A percentile compares a stretch with the other conserved stretches of the same genome.
Evolutionary conservation across 2,113 vertebrate species (phyloP).

Genomic region (Burhinus oedicnemus): DNA sequence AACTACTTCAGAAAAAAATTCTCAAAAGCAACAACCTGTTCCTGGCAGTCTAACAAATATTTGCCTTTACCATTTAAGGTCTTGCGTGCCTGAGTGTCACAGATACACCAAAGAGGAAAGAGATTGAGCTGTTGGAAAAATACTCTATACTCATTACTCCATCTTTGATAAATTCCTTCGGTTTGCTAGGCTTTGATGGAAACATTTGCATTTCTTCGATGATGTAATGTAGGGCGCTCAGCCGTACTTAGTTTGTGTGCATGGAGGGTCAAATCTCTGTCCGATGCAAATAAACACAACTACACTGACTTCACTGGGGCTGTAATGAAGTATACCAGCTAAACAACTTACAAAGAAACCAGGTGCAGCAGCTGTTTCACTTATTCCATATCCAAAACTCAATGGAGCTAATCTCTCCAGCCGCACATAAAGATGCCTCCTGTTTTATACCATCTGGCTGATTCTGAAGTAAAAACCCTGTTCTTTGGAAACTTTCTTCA

Average conservation of each 20-base stretch:
- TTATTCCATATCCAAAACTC: not conserved
- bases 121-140: not conserved
- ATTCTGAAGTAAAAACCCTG: not conserved
- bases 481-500: not conserved
- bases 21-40: not conserved
- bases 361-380: not conserved
- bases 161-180: not conserved
- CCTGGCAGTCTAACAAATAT: not conserved
- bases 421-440: not conserved
- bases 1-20: not conserved
- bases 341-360: not conserved
- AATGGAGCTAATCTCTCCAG: not conserved
- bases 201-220: not conserved
- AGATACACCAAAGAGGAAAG: not conserved
- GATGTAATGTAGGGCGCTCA: rapidly evolving
- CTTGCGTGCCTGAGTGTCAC: not conserved
- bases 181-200: not conserved
- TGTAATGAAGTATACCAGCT: not conserved
- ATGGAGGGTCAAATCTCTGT: not conserved
- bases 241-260: too few relatives aligned
- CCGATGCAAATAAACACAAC: not conserved
- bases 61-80: not conserved
- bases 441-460: not conserved
- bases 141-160: not conserved
- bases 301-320: not conserved